A percentile compares a stretch with the other conserved stretches of the same genome.
Conservation (phyloP, 2,113 vertebrate species). For the Urocitellus parryii region DNA sequence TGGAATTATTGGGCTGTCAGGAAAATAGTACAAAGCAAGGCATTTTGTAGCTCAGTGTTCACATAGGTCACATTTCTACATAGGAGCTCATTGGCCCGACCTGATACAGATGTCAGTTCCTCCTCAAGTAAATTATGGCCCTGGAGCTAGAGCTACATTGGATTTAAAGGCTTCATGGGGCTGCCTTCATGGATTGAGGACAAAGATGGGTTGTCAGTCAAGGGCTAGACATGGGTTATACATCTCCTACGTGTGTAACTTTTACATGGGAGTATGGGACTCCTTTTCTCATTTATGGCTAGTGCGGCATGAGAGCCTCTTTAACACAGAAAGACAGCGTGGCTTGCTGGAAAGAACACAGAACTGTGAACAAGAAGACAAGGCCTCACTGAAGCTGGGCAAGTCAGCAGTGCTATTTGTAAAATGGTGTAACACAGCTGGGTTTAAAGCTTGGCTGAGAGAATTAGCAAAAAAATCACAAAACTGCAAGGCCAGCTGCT, state of each 20-base stretch:
- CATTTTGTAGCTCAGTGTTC: neutral
- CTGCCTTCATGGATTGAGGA: neutral
- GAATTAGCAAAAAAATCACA: neutral
- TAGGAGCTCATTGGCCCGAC: neutral
- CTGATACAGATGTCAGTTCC: neutral
- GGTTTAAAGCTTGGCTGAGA: neutral
- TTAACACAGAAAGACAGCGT: neutral
- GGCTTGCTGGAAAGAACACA: neutral
- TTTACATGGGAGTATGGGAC: neutral
- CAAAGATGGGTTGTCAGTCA: neutral
- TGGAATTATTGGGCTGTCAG: neutral
- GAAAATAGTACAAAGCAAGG: neutral
- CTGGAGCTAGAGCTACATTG: neutral
- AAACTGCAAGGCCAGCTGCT: neutral
- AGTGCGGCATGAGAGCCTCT: neutral
- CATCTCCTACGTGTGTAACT: neutral
- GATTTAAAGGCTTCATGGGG: neutral
- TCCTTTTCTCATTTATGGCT: neutral
- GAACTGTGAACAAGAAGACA: neutral
- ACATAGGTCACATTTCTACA: neutral
- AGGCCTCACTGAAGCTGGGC: neutral
- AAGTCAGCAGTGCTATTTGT: neutral
- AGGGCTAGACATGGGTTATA: neutral
- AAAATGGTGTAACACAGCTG: neutral
- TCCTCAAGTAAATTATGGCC: neutral